Conservation (phyloP, 2,113 vertebrate genomes). For the Macaca mulatta region DNA sequence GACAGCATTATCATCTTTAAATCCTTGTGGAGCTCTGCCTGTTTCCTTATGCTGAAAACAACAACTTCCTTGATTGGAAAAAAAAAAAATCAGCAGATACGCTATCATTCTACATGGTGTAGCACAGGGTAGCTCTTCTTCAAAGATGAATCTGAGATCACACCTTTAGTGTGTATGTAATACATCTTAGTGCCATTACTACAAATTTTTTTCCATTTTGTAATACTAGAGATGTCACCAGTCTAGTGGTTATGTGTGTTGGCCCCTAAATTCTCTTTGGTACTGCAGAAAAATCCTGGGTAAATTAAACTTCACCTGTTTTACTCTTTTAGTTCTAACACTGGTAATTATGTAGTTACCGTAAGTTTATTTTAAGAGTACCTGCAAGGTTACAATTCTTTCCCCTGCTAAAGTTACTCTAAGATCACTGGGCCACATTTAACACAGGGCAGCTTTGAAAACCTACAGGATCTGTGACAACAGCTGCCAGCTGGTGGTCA, state of each 20-base stretch:
- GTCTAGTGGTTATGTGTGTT: not conserved
- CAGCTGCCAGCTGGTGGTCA: not conserved
- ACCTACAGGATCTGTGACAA: not conserved
- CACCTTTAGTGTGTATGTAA: not conserved
- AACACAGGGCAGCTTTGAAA: not conserved
- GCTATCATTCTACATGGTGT: not conserved
- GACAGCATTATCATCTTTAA: slow-evolving; percentile 48
- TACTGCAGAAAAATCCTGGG: slow-evolving; percentile 18
- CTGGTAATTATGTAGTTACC: not conserved
- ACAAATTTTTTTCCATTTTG: not conserved
- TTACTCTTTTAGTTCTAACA: slow-evolving; percentile 23
- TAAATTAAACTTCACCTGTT: not conserved
- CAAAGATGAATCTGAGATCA: not conserved
- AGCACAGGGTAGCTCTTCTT: not conserved
- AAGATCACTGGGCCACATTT: not conserved
- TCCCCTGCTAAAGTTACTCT: not conserved
- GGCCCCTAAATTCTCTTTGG: slow-evolving; percentile 12
- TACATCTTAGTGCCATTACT: not conserved
- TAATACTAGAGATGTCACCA: not conserved
- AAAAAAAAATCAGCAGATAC: not conserved
- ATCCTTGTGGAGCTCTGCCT: slow-evolving; percentile 37
- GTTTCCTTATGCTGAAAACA: slow-evolving; percentile 51
- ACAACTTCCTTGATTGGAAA: not conserved
- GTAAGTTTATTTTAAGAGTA: not conserved
- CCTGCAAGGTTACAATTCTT: not conserved